Base-by-base conservation (phyloP, 2,888 invertebrate species). In the Seira ritae region DNA sequence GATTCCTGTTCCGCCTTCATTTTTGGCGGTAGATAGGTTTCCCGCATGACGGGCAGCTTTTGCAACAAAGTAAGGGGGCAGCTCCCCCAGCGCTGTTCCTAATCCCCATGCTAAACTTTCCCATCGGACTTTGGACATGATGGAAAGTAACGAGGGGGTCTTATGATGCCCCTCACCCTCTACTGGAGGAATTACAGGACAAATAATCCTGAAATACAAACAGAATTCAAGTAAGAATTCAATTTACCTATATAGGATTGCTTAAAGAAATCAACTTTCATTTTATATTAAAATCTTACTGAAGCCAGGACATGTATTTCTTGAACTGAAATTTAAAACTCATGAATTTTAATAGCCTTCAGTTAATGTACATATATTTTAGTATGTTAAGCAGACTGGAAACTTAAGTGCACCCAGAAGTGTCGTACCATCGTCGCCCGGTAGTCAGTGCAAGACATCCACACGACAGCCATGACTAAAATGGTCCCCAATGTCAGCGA, bases 41-140 rank as follows among this genome's bases (percentile, higher is more conserved):
- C 92, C 91, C 0, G 91, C 91, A 22, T 96, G 92, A 10, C 96
- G 91, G 0, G 96, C 96, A 2, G 99, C 98, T 84, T 97, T 92
- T n/a, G 99, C 99, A 98, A 99, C 98, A 92, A 99, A 99, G 92
- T 99, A 99, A 0, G 99, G 99, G 1, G 99, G 99, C 87, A 99
- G 91, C 91, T 99, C 99, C 0, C 99, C 99, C n/a, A 99, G 92
- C 0, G 99, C 99, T 0, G 99, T 99, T 2, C 99, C 97, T 22
- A 96, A 94, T 1, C 97, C 98, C 99, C 99, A 99, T 92, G 99
- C 95, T 93, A 99, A 96, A 12, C 98, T 96, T 92, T 99, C 99
- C 86, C 98, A 92, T 23, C 98, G 94, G 20, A 98, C 96, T 86
- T 90, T 90, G 10, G 83, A 79, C 86, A 90, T 85, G 8, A 88